A percentile compares a stretch with the other conserved stretches of the same genome.
Conservation (phyloP, 2,797 vertebrate genomes). For the Myotis pilosus region DNA sequence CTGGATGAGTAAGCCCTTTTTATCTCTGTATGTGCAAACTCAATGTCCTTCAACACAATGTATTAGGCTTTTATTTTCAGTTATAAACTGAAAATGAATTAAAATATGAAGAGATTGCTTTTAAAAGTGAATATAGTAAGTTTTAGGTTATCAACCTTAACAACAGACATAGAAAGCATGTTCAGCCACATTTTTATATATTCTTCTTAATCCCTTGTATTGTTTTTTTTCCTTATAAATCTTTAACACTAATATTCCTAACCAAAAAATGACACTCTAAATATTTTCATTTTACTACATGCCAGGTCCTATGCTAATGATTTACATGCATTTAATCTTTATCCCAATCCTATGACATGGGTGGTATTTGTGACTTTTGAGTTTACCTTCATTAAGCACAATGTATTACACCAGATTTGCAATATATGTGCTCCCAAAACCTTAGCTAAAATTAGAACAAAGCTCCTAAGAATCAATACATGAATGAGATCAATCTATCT, state of each 20-base stretch:
- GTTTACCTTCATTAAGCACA: slow-evolving; percentile 21
- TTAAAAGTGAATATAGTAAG: background rate
- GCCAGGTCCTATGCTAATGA: background rate
- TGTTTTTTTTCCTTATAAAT: background rate
- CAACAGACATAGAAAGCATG: background rate
- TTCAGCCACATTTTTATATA: background rate
- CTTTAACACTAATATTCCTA: background rate
- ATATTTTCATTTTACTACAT: slow-evolving; percentile 31
- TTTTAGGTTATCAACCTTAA: background rate
- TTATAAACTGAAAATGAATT: background rate
- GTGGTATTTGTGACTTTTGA: background rate
- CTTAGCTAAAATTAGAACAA: background rate
- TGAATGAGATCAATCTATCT: background rate
- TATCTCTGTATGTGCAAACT: background rate
- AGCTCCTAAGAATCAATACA: background rate
- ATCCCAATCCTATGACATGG: background rate
- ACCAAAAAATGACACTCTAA: background rate
- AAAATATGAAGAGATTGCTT: background rate
- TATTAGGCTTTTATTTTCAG: background rate
- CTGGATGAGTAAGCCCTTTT: background rate
- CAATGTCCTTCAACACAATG: background rate
- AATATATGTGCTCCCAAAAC: background rate
- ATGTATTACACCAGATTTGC: background rate
- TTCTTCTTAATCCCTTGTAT: background rate
- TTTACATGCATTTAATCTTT: slow-evolving; percentile 6